Percentiles rank a stretch among this genome's conserved stretches.
These are phyloP conservation scores for Campoplex nolae DNA, from an alignment of 2,888 invertebrate genomes.

Conservation along the genomic window DNA sequence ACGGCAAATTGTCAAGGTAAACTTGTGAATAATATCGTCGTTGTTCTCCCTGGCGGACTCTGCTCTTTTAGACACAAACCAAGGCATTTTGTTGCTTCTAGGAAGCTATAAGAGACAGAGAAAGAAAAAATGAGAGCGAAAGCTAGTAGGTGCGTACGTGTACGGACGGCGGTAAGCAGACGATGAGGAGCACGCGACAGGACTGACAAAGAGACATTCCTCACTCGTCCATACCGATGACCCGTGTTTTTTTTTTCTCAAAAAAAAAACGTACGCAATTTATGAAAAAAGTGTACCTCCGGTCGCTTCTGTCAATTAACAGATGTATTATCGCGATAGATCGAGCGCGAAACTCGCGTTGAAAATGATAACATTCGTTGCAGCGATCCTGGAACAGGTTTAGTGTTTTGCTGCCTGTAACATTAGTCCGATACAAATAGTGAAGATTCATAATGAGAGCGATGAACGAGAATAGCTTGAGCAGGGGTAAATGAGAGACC, in stretches of 20 bases:
- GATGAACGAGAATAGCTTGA: background rate
- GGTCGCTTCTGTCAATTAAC: background rate
- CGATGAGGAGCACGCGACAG: constrained; percentile 23
- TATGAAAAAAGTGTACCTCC: background rate
- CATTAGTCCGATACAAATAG: no score
- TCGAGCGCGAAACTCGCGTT: background rate
- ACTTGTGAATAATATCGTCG: background rate
- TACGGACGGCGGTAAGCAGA: constrained; percentile 17
- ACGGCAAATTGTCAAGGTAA: background rate
- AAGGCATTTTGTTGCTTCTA: no score
- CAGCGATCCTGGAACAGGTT: background rate
- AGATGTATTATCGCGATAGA: background rate
- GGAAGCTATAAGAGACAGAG: no score
- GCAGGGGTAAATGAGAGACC: background rate
- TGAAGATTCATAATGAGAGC: background rate
- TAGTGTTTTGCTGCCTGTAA: background rate
- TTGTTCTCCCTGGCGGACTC: background rate
- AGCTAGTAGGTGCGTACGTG: constrained; percentile 8
- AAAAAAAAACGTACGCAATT: no score
- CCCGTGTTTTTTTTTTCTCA: no score
- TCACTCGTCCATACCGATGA: background rate
- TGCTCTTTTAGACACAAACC: no score
- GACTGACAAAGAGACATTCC: constrained; percentile 44
- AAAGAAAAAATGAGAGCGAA: background rate
- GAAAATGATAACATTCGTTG: background rate